Evolutionary conservation across 2,888 invertebrate species (phyloP).

Genomic region (Dasysyrphus albostriatus): DNA sequence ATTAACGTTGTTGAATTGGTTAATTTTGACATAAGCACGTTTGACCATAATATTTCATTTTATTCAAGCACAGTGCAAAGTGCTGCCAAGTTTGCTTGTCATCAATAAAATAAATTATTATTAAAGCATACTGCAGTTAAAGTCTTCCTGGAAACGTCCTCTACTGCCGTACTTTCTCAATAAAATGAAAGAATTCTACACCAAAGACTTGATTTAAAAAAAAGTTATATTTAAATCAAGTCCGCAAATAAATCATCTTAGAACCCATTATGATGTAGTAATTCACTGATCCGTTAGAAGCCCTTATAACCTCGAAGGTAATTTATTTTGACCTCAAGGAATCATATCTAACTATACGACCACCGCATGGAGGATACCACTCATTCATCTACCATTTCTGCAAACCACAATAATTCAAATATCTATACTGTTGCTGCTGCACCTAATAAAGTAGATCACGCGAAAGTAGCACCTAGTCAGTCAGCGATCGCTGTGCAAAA

Average conservation of each 20-base stretch:
- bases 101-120: too few relatives aligned
- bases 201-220: background rate
- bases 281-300: constrained; percentile 35
- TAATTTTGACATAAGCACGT: too few relatives aligned
- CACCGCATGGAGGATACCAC: constrained; percentile 21
- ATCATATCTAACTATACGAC: constrained; percentile 9
- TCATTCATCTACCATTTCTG: constrained; percentile 21
- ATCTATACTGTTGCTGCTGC: background rate
- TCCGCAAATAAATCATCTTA: constrained; percentile 16
- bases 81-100: too few relatives aligned
- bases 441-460: constrained; percentile 57
- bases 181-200: background rate
- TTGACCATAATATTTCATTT: too few relatives aligned
- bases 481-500: constrained; percentile 12
- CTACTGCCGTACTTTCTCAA: too few relatives aligned
- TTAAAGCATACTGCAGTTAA: too few relatives aligned
- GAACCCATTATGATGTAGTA: background rate
- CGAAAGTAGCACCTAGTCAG: constrained; percentile 44
- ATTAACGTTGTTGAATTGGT: too few relatives aligned
- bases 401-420: constrained; percentile 22
- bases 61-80: too few relatives aligned
- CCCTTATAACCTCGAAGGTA: constrained; percentile 57
- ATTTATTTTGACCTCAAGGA: constrained; percentile 16
- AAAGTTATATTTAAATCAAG: background rate
- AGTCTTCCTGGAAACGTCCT: too few relatives aligned